phyloP scores from a whole-genome alignment of 2,113 vertebrate species.

The Himantopus leucocephalus region DNA sequence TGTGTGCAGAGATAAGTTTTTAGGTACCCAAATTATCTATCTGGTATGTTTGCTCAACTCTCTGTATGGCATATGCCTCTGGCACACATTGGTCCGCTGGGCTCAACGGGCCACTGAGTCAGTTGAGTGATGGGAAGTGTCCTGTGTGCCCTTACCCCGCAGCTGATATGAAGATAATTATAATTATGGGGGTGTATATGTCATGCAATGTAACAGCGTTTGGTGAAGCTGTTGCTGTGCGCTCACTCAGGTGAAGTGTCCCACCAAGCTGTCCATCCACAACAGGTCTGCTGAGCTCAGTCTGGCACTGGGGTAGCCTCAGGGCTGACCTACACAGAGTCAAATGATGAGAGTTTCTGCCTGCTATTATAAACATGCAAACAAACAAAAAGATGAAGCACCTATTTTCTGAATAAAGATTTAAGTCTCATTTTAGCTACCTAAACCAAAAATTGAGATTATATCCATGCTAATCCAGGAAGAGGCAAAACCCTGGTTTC shows the following conservation, averaged over 20 bases:
- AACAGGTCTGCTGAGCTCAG: background rate
- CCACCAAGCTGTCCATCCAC: background rate
- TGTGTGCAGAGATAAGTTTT: background rate
- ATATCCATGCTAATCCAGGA: background rate
- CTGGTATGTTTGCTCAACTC: background rate
- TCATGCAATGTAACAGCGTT: fast-evolving
- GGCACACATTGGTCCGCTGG: fast-evolving
- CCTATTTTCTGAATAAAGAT: background rate
- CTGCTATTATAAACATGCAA: background rate
- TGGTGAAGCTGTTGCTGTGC: background rate
- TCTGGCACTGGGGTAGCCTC: background rate
- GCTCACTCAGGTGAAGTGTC: background rate
- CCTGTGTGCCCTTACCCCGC: background rate
- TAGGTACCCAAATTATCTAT: background rate
- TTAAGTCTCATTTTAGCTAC: background rate
- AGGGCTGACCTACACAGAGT: background rate
- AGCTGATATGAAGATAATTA: background rate
- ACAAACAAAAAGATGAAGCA: background rate
- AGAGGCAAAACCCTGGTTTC: background rate
- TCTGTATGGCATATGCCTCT: background rate
- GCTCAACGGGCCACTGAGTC: background rate
- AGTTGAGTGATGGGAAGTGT: background rate
- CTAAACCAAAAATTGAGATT: background rate
- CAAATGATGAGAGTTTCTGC: background rate
- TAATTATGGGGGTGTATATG: background rate